Evolutionary conservation across 2,888 invertebrate species (phyloP).

Genomic region (Digitonthophagus gazella): DNA sequence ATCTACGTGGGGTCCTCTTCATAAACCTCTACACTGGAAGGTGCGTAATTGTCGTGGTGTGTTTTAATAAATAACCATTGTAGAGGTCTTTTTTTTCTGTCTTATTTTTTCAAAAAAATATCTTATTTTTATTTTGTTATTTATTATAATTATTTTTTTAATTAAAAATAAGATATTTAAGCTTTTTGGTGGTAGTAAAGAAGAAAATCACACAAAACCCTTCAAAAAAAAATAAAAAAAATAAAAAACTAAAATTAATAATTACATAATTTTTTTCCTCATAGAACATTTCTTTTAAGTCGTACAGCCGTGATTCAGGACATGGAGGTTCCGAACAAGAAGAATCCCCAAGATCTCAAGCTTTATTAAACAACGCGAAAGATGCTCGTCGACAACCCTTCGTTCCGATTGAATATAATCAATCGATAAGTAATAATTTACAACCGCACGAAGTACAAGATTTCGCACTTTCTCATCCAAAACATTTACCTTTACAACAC

Average conservation of each 20-base stretch:
- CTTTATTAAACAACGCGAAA: conserved; percentile 56
- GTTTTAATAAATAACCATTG: conserved; percentile 2
- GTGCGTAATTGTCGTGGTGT: conserved; percentile 49
- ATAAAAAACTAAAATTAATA: conserved; percentile 8
- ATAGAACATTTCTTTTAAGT: conserved; percentile 86
- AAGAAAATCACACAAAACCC: too few species aligned
- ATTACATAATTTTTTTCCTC: conserved; percentile 35
- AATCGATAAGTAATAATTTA: conserved; percentile 39
- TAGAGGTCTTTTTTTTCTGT: conserved; percentile 22
- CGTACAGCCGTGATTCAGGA: conserved; percentile 64
- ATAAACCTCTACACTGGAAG: conserved; percentile 65
- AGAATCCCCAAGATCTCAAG: conserved; percentile 64
- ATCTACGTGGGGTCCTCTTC: conserved; percentile 63
- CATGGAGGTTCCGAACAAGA: conserved; percentile 66
- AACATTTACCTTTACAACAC: conserved; percentile 45
- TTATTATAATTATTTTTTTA: neutral
- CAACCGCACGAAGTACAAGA: conserved; percentile 41
- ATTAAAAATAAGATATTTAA: neutral
- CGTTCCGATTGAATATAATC: conserved; percentile 51
- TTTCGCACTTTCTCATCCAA: conserved; percentile 43
- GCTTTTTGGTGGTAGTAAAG: neutral
- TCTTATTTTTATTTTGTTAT: neutral
- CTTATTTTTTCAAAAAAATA: neutral
- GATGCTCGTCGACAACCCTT: conserved; percentile 55
- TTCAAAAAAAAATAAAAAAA: neutral